A percentile compares a stretch with the other conserved stretches of the same genome.
phyloP scores from a whole-genome alignment of 2,113 vertebrate genomes.

The Plecturocebus donacophilus region DNA sequence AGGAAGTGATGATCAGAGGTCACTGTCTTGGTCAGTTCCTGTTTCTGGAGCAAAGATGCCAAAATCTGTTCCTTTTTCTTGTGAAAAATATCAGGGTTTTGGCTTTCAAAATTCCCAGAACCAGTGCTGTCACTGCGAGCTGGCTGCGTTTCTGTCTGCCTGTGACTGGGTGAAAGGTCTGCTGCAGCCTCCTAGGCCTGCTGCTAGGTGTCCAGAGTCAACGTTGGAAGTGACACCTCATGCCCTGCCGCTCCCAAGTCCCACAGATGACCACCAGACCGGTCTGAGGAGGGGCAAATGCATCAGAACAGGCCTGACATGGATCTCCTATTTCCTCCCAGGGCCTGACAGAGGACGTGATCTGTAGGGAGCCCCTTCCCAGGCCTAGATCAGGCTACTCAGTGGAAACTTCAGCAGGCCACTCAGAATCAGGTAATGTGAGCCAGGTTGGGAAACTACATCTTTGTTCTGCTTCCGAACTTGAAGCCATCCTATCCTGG shows the following conservation, averaged over 20 bases:
- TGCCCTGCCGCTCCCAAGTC: not conserved
- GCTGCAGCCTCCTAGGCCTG: not conserved
- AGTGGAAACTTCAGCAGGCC: not conserved
- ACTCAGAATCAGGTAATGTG: not conserved
- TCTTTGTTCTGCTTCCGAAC: not conserved
- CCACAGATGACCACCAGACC: not conserved
- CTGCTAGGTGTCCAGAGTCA: not conserved
- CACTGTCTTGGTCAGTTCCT: slow-evolving; percentile 75
- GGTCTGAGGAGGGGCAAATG: not conserved
- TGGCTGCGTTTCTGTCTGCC: slow-evolving; percentile 47
- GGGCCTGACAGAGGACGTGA: not conserved
- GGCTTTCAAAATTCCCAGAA: slow-evolving; percentile 71
- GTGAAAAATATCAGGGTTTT: slow-evolving; percentile 67
- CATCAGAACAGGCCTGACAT: not conserved
- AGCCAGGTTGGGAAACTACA: not conserved
- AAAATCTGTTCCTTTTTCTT: slow-evolving; percentile 77
- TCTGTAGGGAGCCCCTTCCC: not conserved
- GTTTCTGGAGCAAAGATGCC: slow-evolving; percentile 72
- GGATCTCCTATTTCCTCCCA: not conserved
- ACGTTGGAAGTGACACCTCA: not conserved
- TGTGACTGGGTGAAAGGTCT: not conserved
- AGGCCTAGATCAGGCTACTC: not conserved
- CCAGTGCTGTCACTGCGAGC: not conserved
- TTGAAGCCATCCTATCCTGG: not conserved
- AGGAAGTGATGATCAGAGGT: slow-evolving; percentile 62